Base-by-base conservation (phyloP, 1,140 invertebrate species). In the Drosophila nigromelanica region DNA sequence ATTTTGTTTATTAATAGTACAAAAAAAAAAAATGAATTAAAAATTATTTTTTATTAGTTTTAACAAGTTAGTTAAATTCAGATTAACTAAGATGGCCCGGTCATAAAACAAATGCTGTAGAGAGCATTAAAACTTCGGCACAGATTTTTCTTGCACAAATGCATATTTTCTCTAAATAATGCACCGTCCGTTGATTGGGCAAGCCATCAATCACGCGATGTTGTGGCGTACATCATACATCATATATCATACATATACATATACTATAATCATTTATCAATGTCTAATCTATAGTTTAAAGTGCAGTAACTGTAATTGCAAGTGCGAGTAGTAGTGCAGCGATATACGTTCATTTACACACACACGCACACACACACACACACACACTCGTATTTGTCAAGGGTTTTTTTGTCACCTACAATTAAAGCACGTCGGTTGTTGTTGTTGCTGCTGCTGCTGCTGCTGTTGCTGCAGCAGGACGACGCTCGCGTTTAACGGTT, bases 181-280 rank as follows among this genome's bases (percentile, higher is more conserved):
- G 33, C 33, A 0, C 30, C 15, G 30, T 35, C 33, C 35, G 37
- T 52, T 35, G 50, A 52, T 52, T 52, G 50, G 50, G 8, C 50
- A 10, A 18, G 50, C 50, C 50, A 52, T 52, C 50, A 52, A 35
- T 52, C 50, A 52, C n/a, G 11, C 14, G 14, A 5, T 40, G 5
- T 40, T 40, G 39, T n/a, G 5, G 14, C 30, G 35, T 35, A 52
- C n/a, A 51, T 30, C 48, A 51, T 18, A 35, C 33, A 52, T 10
- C 27, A 10, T 33, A 51, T 12, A 33, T 15, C 48, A 33, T 15
- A 33, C 14, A 3, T 6, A n/a, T n/a, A 48, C 5, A n/a, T 7
- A 50, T n/a, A 21, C 24, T 12, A n/a, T 48, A 48, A 52, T 11
- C 30, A 52, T 52, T 52, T 52, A 52, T 52, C 50, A 52, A 52